These are phyloP conservation scores for Patella caerulea DNA, from an alignment of 2,888 invertebrate species.

Conservation along the genomic window DNA sequence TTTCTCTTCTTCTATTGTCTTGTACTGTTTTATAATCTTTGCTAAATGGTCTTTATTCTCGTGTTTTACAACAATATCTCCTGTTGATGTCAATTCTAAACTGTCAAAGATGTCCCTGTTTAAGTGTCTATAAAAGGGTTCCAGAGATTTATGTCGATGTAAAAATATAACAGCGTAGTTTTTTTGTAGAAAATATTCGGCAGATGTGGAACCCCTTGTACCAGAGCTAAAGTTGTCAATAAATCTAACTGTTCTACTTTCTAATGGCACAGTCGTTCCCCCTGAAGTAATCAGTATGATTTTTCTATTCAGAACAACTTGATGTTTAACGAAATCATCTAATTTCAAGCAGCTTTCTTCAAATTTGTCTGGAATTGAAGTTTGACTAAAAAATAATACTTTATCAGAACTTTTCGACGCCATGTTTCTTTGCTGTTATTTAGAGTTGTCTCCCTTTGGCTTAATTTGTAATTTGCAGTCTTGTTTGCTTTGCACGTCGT, in stretches of 20 bases:
- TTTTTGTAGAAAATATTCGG: slow-evolving; percentile 88
- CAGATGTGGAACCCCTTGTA: slow-evolving; percentile 92
- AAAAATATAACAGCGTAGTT: slow-evolving; percentile 95
- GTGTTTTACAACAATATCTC: slow-evolving; percentile 41
- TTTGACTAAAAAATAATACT: slow-evolving; percentile 49
- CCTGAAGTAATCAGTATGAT: slow-evolving; percentile 89
- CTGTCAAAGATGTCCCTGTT: slow-evolving; percentile 52
- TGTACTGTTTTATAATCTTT: slow-evolving; percentile 77
- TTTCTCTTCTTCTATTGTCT: slow-evolving; percentile 73
- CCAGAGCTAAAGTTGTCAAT: slow-evolving; percentile 99
- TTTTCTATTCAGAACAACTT: slow-evolving; percentile 74
- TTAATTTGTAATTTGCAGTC: no score
- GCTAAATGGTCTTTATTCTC: slow-evolving; percentile 35
- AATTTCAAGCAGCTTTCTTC: slow-evolving; percentile 40
- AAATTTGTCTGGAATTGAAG: slow-evolving; percentile 48
- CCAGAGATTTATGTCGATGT: slow-evolving; percentile 88
- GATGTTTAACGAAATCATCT: slow-evolving; percentile 40
- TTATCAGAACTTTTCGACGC: slow-evolving; percentile 21
- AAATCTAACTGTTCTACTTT: slow-evolving; percentile 96
- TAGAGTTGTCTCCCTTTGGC: no score
- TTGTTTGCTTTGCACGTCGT: no score
- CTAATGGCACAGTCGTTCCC: slow-evolving; percentile 95
- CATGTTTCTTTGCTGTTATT: neutral
- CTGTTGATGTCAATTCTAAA: slow-evolving; percentile 39
- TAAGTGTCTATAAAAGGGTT: slow-evolving; percentile 92